Evolutionary conservation across 2,797 vertebrate genomes (phyloP).

Genomic region (Falco concolor): DNA sequence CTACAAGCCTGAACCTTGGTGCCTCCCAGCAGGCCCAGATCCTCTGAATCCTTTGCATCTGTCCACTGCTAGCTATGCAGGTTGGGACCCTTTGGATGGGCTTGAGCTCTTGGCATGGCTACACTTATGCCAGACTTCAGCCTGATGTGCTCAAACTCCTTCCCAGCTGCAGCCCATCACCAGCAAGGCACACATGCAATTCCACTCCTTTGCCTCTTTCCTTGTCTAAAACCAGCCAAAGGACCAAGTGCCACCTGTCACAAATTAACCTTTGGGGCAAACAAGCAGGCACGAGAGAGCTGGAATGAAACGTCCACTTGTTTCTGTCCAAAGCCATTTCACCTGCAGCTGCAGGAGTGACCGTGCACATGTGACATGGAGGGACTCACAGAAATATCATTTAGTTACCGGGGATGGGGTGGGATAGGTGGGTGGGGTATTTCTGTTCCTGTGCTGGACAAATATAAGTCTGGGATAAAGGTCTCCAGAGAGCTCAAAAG

Average conservation of each 20-base stretch:
- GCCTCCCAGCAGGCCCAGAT: not conserved
- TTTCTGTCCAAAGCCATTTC: not conserved
- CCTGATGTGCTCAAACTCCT: not conserved
- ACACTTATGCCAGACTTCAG: not conserved
- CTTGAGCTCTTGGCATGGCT: not conserved
- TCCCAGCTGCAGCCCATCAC: not conserved
- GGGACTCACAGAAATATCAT: not conserved
- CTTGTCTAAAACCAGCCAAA: not conserved
- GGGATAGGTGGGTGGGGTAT: not conserved
- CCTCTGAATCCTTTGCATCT: not conserved
- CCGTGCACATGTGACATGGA: rapidly evolving
- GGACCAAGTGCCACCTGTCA: rapidly evolving
- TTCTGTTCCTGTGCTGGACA: not conserved
- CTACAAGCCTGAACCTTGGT: not conserved
- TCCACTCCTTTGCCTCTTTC: not conserved
- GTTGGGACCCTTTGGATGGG: not conserved
- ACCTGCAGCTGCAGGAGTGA: not conserved
- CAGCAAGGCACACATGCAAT: not conserved
- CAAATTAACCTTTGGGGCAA: not conserved
- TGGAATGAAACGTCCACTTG: not conserved
- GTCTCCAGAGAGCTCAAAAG: constrained; percentile 4
- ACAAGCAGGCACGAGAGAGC: not conserved
- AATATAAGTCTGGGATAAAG: not conserved
- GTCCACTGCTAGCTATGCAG: not conserved
- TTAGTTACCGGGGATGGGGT: rapidly evolving